Conservation (phyloP, 1,140 invertebrate genomes). For the Caenorhabditis briggsae region DNA sequence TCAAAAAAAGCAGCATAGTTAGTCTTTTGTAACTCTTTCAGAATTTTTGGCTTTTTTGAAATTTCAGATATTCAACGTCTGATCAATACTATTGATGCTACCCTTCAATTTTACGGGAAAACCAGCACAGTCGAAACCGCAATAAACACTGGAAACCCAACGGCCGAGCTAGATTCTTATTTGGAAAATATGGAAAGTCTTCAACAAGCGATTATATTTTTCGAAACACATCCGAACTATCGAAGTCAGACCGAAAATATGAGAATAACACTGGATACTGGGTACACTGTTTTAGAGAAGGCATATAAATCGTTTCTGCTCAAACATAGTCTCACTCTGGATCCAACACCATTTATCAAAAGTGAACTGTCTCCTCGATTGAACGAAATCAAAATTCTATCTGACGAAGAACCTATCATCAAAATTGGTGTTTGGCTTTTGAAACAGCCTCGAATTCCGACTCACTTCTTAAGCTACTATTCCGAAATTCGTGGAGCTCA, state of each 20-base stretch:
- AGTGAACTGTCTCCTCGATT: conserved; percentile 54
- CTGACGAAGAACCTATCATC: conserved; percentile 67
- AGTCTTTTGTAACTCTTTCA: neutral
- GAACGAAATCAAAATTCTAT: conserved; percentile 69
- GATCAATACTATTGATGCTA: conserved; percentile 76
- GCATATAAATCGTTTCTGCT: conserved; percentile 73
- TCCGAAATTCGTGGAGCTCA: conserved; percentile 56
- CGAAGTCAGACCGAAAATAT: conserved; percentile 73
- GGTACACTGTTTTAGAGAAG: conserved; percentile 72
- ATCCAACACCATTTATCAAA: conserved; percentile 57
- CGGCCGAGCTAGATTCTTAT: conserved; percentile 71
- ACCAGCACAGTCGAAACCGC: conserved; percentile 66
- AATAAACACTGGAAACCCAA: conserved; percentile 65
- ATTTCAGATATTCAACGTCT: conserved; percentile 76
- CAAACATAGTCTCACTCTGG: conserved; percentile 66
- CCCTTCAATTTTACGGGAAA: conserved; percentile 77
- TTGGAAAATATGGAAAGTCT: conserved; percentile 76
- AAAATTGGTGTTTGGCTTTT: conserved; percentile 70
- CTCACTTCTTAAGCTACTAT: conserved; percentile 56
- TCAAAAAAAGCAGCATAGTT: conserved; percentile 76
- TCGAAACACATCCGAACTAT: conserved; percentile 73
- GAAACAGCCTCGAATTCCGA: conserved; percentile 21
- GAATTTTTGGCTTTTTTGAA: neutral
- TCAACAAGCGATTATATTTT: conserved; percentile 75
- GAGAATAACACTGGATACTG: conserved; percentile 72